Evolutionary conservation across 2,888 invertebrate species (phyloP).

Genomic region (Pedicia rivosa): DNA sequence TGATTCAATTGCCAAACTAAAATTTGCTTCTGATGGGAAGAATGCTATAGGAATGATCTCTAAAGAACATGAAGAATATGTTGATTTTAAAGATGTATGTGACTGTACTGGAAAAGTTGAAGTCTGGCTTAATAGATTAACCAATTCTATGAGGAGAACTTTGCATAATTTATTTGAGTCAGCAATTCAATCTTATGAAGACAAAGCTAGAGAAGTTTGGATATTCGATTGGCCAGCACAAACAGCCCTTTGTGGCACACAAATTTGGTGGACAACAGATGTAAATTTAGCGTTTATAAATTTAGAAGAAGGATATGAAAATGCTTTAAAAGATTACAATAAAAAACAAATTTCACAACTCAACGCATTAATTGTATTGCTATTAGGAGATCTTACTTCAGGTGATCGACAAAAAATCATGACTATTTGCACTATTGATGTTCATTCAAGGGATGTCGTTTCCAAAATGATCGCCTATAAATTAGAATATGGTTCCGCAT

Average conservation of each 20-base stretch:
- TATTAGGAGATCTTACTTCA: slow-evolving; percentile 64
- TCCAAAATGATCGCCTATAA: slow-evolving; percentile 69
- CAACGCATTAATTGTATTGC: slow-evolving; percentile 62
- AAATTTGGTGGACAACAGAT: slow-evolving; percentile 94
- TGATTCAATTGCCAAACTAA: slow-evolving; percentile 68
- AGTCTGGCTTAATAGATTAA: slow-evolving; percentile 74
- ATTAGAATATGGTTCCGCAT: slow-evolving; percentile 62
- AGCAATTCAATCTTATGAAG: slow-evolving; percentile 70
- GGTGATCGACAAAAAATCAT: slow-evolving; percentile 92
- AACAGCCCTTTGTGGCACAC: slow-evolving; percentile 77
- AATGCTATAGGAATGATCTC: slow-evolving; percentile 61
- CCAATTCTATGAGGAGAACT: slow-evolving; percentile 68
- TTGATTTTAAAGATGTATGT: slow-evolving; percentile 47
- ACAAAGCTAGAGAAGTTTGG: slow-evolving; percentile 81
- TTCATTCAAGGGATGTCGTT: slow-evolving; percentile 88
- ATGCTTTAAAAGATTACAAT: slow-evolving; percentile 82
- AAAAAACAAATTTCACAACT: slow-evolving; percentile 76
- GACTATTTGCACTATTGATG: slow-evolving; percentile 93
- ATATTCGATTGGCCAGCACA: slow-evolving; percentile 87
- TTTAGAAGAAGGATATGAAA: slow-evolving; percentile 85
- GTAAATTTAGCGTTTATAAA: slow-evolving; percentile 79
- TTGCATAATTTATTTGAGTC: slow-evolving; percentile 63
- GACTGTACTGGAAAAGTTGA: slow-evolving; percentile 88
- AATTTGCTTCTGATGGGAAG: slow-evolving; percentile 9
- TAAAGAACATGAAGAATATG: slow-evolving; percentile 63